Conservation (phyloP, 2,888 invertebrate species). For the Rhagophthalmus giganteus region DNA sequence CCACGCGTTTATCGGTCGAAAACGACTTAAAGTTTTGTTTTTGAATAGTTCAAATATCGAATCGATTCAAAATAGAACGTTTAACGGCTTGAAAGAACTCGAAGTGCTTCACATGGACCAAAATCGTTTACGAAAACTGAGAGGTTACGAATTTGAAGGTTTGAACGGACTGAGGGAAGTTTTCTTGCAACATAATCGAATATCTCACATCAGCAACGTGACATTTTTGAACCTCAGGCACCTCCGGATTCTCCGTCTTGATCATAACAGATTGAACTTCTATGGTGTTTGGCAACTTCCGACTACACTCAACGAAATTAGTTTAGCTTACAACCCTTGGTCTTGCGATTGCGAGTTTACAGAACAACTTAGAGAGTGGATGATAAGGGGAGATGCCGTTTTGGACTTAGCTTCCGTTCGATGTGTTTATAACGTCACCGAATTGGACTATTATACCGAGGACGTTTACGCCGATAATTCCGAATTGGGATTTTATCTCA, state of each 20-base stretch:
- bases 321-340: slow-evolving; percentile 76
- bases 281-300: slow-evolving; percentile 75
- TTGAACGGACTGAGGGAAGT: slow-evolving; percentile 72
- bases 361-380: slow-evolving; percentile 76
- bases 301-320: slow-evolving; percentile 65
- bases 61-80: slow-evolving; percentile 77
- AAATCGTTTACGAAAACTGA: slow-evolving; percentile 69
- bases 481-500: slow-evolving; percentile 64
- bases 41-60: slow-evolving; percentile 79
- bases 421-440: slow-evolving; percentile 69
- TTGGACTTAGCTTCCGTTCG: slow-evolving; percentile 66
- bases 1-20: slow-evolving; percentile 84
- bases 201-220: slow-evolving; percentile 68
- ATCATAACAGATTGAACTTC: slow-evolving; percentile 71
- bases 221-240: slow-evolving; percentile 71
- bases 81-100: slow-evolving; percentile 79
- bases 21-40: slow-evolving; percentile 74
- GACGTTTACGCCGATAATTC: slow-evolving; percentile 62
- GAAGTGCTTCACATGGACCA: slow-evolving; percentile 75
- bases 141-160: slow-evolving; percentile 81
- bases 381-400: slow-evolving; percentile 67
- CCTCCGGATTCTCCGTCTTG: slow-evolving; percentile 67
- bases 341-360: slow-evolving; percentile 82
- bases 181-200: slow-evolving; percentile 74
- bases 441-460: slow-evolving; percentile 62